Conservation (phyloP, 2,113 vertebrate genomes). For the Plestiodon gilberti region DNA sequence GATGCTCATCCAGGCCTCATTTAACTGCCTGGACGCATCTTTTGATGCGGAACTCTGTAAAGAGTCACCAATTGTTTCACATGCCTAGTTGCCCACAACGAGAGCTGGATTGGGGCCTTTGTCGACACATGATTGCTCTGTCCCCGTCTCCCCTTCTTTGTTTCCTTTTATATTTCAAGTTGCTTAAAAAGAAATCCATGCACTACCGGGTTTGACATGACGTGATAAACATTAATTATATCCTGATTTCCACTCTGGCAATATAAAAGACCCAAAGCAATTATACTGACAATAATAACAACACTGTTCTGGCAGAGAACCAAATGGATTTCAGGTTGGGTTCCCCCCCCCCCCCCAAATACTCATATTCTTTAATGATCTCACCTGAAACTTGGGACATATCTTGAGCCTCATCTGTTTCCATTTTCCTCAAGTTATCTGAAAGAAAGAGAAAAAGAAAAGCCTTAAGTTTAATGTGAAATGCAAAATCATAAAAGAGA, state of each 20-base stretch:
- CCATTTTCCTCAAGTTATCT: constrained; percentile 97
- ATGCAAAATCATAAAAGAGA: constrained; percentile 57
- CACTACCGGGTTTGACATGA: constrained; percentile 13
- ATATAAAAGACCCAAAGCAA: constrained; percentile 52
- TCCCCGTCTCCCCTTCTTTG: constrained; percentile 22
- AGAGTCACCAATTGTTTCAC: neutral
- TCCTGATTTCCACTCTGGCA: constrained; percentile 31
- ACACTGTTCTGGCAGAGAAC: constrained; percentile 42
- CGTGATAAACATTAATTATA: constrained; percentile 38
- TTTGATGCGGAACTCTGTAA: neutral
- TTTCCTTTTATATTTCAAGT: constrained; percentile 20
- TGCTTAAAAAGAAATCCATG: constrained; percentile 48
- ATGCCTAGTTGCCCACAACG: too few relatives aligned
- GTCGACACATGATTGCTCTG: constrained; percentile 17
- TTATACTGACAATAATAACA: constrained; percentile 52
- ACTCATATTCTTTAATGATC: constrained; percentile 49
- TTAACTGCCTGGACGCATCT: neutral
- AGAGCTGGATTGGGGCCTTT: neutral
- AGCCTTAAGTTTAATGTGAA: constrained; percentile 76
- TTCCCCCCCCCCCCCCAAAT: constrained; percentile 24
- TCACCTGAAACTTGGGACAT: constrained; percentile 98
- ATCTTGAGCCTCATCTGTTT: constrained; percentile 95
- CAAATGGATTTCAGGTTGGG: constrained; percentile 43
- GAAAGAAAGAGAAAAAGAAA: constrained; percentile 74
- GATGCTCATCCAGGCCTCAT: neutral